A percentile compares a stretch with the other conserved stretches of the same genome.
Evolutionary conservation across 2,797 vertebrate species (phyloP).

Genomic region (Artibeus lituratus): DNA sequence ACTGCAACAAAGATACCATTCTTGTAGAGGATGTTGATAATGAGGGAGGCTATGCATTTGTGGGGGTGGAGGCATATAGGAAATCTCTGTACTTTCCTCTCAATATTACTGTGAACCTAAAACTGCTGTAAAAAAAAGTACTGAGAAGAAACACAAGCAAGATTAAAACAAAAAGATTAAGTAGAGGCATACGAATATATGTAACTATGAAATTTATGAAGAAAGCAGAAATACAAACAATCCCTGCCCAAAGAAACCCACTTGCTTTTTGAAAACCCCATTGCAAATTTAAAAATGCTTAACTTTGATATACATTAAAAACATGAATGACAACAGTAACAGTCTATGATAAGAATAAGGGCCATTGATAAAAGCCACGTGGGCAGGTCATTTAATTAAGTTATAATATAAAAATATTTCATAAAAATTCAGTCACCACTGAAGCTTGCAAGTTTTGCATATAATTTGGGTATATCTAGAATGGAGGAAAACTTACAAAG

Average conservation of each 20-base stretch:
- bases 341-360: constrained; percentile 44
- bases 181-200: background rate
- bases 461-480: constrained; percentile 65
- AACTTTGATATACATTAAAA: constrained; percentile 41
- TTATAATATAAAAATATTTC: constrained; percentile 27
- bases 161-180: background rate
- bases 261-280: constrained; percentile 15
- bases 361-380: background rate
- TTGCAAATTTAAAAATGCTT: constrained; percentile 20
- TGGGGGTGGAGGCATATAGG: background rate
- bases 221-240: background rate
- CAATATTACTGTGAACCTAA: background rate
- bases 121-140: background rate
- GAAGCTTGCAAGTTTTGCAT: constrained; percentile 39
- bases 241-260: background rate
- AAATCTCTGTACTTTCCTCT: background rate
- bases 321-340: constrained; percentile 34
- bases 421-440: constrained; percentile 31
- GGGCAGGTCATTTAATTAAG: background rate
- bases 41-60: background rate
- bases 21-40: background rate
- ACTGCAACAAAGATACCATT: background rate
- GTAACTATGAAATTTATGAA: background rate
- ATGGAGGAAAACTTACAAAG: constrained; percentile 69
- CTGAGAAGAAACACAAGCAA: background rate